Conservation (phyloP, 2,113 vertebrate species). For the Protobothrops mucrosquamatus region DNA sequence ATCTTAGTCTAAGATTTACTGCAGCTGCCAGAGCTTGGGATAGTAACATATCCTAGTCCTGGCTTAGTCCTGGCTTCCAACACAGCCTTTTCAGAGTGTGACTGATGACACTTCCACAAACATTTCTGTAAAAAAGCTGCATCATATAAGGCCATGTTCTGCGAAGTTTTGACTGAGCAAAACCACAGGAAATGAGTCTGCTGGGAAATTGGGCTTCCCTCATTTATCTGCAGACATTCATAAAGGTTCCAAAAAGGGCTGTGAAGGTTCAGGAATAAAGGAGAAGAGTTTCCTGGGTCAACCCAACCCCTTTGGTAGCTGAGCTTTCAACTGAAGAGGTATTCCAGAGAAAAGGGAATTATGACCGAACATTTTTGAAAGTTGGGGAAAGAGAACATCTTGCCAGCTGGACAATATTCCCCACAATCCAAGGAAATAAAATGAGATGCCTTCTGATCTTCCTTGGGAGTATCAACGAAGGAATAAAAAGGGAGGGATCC, state of each 20-base stretch:
- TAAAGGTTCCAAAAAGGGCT: background rate
- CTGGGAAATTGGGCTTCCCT: background rate
- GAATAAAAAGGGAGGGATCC: background rate
- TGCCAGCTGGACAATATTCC: background rate
- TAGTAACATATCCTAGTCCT: background rate
- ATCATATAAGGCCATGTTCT: background rate
- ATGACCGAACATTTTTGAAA: background rate
- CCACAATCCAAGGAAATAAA: background rate
- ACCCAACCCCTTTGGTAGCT: background rate
- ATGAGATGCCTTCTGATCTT: background rate
- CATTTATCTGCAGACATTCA: background rate
- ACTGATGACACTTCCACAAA: background rate
- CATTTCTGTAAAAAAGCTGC: background rate
- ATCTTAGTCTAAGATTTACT: background rate
- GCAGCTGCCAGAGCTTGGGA: background rate
- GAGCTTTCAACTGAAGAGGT: background rate
- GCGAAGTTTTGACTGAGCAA: background rate
- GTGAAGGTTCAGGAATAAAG: background rate
- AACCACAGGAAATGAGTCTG: background rate
- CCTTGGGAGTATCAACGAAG: background rate
- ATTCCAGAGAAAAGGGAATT: background rate
- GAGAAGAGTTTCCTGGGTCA: background rate
- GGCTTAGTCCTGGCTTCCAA: background rate
- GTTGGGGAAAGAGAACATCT: background rate
- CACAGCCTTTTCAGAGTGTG: background rate